Base-by-base conservation (phyloP, 2,888 invertebrate genomes). In the Caenorhabditis drosophilae region DNA sequence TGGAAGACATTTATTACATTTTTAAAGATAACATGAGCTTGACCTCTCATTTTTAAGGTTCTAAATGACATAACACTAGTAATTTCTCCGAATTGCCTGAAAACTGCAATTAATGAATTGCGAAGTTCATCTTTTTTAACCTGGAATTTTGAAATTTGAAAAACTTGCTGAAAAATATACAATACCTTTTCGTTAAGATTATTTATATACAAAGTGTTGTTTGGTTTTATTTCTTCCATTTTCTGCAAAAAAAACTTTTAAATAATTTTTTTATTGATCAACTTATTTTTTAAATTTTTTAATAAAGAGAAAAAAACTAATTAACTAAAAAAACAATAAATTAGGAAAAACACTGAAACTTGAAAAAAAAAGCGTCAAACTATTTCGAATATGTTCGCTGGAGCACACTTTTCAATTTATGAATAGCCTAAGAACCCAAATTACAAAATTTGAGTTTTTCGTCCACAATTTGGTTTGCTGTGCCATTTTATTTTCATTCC, bases 41-140 rank as follows among this genome's bases (percentile, higher is more conserved):
- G 98, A 0, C 98, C 98, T 77, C 96, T 88, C 94, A 97, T 95
- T 86, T 94, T 96, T 46, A 97, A 84, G 4, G 94, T 93, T 87
- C 95, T 96, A 83, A 95, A 82, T 0, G 96, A 96, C 23, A 97
- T 92, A 79, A 98, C 97, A 82, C 97, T 96, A 77, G 97, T 84
- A 78, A 99, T 97, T 86, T 93, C 93, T 0, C 98, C 98, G 86
- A 98, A 99, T 85, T 98, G 97, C 31, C 96, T 96, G 86, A 98
- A 98, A 79, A 98, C 96, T 3, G 97, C 97, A 85, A 97, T 96
- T 0, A 98, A 87, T 1, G 96, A 95, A 84, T 97, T 96, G 84
- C 96, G 97, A 46, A 98, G 85, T 83, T 98, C 98, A 88, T 58
- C 50, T 23, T 52, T 58, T 44, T 59, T 59, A 25, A 62, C 53